Evolutionary conservation across 2,113 vertebrate species (phyloP).

Genomic region (Datnioides undecimradiatus): DNA sequence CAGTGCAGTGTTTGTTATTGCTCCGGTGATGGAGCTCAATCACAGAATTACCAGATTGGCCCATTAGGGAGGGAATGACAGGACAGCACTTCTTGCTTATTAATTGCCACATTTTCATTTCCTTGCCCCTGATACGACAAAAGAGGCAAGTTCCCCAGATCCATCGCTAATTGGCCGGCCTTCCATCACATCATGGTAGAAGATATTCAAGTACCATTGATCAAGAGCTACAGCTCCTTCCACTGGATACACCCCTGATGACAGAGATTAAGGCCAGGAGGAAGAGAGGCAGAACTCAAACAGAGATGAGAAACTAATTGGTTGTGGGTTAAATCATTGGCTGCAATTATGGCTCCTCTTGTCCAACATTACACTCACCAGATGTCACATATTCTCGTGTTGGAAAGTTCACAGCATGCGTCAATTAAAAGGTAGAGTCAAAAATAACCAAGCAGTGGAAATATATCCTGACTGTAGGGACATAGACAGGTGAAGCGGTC

Average conservation of each 20-base stretch:
- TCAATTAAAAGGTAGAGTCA: background rate
- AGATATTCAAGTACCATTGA: conserved; percentile 47
- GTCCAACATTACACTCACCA: conserved; percentile 51
- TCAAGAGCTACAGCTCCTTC: conserved; percentile 43
- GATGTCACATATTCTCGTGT: conserved; percentile 16
- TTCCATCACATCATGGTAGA: conserved; percentile 45
- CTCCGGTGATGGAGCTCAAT: conserved; percentile 28
- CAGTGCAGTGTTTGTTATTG: conserved; percentile 30
- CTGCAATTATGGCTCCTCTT: conserved; percentile 52
- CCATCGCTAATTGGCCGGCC: conserved; percentile 48
- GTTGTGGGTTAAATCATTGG: conserved; percentile 57
- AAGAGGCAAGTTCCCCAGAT: conserved; percentile 45
- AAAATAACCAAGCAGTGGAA: background rate
- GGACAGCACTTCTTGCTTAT: conserved; percentile 56
- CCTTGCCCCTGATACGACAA: conserved; percentile 40
- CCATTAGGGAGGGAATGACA: conserved; percentile 50
- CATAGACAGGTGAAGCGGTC: background rate
- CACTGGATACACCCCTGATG: conserved; percentile 23
- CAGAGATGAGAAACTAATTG: conserved; percentile 51
- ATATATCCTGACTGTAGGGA: background rate
- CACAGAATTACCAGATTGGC: conserved; percentile 51
- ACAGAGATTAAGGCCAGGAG: conserved; percentile 41
- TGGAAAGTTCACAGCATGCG: conserved; percentile 22
- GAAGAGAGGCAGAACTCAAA: conserved; percentile 24
- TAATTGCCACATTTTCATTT: conserved; percentile 70